Percentiles rank a stretch among this genome's conserved stretches.
Evolutionary conservation across 1,140 invertebrate species (phyloP).

Genomic region (Drosophila arizonae): DNA sequence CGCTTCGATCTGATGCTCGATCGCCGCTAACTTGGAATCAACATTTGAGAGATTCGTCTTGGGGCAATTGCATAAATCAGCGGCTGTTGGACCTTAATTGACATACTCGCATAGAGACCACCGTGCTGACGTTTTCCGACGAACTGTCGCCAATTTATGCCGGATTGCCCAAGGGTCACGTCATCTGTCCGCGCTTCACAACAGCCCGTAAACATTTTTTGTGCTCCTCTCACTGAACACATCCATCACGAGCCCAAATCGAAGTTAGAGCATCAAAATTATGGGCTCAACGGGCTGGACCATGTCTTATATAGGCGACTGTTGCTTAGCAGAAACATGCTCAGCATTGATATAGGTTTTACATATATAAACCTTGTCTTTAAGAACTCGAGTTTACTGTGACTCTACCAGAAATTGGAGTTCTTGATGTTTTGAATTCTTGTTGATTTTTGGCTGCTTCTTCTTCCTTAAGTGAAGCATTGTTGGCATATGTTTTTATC

Average conservation of each 20-base stretch:
- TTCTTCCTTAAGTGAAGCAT: no score
- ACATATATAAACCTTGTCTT: no score
- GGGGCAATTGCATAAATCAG: conserved; percentile 72
- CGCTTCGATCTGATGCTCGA: not conserved
- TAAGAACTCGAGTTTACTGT: no score
- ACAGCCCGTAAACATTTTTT: conserved; percentile 60
- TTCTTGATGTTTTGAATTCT: no score
- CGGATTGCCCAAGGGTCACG: conserved; percentile 63
- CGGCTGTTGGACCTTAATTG: conserved; percentile 63
- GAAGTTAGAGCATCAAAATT: not conserved
- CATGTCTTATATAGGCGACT: no score
- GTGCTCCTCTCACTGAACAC: not conserved
- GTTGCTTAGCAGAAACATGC: no score
- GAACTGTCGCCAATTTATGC: conserved; percentile 74
- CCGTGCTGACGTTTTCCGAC: conserved; percentile 67
- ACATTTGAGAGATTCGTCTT: conserved; percentile 8
- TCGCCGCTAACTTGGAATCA: conserved; percentile 36
- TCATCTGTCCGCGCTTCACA: conserved; percentile 67
- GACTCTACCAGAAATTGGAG: no score
- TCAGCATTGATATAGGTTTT: no score
- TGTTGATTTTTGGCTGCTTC: no score
- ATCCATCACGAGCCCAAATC: not conserved
- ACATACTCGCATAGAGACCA: conserved; percentile 70
- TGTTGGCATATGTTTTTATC: no score
- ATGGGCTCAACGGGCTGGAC: no score